Evolutionary conservation across 2,113 vertebrate genomes (phyloP).

Genomic region (Castor canadensis): DNA sequence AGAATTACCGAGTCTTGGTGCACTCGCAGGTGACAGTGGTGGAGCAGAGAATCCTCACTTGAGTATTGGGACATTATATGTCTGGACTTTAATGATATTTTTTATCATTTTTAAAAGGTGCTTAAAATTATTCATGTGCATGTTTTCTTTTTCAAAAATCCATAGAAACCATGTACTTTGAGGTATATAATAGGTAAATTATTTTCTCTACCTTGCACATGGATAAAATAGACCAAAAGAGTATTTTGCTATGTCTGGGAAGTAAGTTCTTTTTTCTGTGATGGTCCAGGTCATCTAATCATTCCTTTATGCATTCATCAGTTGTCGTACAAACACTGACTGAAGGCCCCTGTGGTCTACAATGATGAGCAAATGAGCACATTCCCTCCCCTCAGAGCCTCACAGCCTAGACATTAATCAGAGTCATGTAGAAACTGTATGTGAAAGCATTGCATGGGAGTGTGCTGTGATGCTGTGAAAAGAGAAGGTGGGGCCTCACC

Average conservation of each 20-base stretch:
- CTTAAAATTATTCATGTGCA: conserved; percentile 31
- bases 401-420: background rate
- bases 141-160: conserved; percentile 34
- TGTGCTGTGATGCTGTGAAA: background rate
- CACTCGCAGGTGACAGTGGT: background rate
- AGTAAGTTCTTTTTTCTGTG: background rate
- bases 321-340: background rate
- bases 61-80: conserved; percentile 51
- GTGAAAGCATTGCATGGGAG: background rate
- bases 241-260: background rate
- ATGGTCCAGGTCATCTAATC: background rate
- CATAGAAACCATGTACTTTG: background rate
- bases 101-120: conserved; percentile 28
- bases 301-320: background rate
- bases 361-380: background rate
- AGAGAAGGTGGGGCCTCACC: background rate
- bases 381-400: background rate
- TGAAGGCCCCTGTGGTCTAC: background rate
- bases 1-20: background rate
- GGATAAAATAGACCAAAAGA: background rate
- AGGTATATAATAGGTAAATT: background rate
- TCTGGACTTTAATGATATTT: conserved; percentile 63
- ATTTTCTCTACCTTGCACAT: background rate
- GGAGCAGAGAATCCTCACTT: background rate
- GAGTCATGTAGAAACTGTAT: background rate